Evolutionary conservation across 2,797 vertebrate genomes (phyloP).

Genomic region (Enteromius thamalakanensis): DNA sequence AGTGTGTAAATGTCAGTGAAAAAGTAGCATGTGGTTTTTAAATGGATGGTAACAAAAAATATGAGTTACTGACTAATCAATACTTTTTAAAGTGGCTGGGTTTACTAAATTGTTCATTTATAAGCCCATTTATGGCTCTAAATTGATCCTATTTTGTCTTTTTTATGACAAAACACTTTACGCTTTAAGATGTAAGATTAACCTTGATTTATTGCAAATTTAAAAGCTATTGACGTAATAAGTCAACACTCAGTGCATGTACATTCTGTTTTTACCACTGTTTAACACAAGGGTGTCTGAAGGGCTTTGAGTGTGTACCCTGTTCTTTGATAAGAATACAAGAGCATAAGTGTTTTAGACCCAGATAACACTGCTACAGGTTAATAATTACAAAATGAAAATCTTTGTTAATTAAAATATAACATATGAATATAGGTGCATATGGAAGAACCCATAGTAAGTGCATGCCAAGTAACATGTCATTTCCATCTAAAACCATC

Average conservation of each 20-base stretch:
- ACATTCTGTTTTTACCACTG: conserved; percentile 3
- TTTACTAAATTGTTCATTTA: too few species aligned
- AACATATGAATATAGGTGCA: background rate
- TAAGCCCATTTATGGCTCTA: too few species aligned
- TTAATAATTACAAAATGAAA: background rate
- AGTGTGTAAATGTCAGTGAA: too few species aligned
- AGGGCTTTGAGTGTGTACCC: background rate
- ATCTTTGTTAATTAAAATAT: background rate
- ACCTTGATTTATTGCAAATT: background rate
- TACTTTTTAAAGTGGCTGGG: too few species aligned
- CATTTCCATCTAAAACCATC: background rate
- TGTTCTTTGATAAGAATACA: conserved; percentile 30
- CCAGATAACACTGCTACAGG: background rate
- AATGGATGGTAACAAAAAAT: too few species aligned
- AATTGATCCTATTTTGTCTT: too few species aligned
- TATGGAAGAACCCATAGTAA: background rate
- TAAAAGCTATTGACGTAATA: background rate
- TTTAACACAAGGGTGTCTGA: conserved; percentile 4
- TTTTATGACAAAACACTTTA: too few species aligned
- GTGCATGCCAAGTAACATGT: background rate
- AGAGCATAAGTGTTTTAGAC: conserved; percentile 1
- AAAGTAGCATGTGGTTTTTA: too few species aligned
- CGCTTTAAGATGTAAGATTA: background rate
- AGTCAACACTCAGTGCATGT: background rate
- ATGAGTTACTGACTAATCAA: too few species aligned